Conservation (phyloP, 2,888 invertebrate species). For the Lagria hirta region DNA sequence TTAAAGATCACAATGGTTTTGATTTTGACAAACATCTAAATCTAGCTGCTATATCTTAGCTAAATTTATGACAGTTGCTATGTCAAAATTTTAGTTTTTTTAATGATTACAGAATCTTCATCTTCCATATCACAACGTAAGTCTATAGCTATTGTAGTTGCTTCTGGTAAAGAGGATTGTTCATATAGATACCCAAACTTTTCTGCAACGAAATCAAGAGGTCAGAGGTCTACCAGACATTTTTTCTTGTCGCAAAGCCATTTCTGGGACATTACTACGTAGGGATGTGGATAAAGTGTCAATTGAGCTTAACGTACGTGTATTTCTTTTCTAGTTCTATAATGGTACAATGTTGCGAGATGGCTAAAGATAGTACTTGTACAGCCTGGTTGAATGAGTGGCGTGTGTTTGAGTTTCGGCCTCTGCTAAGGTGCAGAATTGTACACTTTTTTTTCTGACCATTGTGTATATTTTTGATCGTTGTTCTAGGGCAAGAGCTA, state of each 20-base stretch:
- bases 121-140: constrained; percentile 2
- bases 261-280: background rate
- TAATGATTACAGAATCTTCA: constrained; percentile 4
- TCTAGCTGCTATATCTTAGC: constrained; percentile 3
- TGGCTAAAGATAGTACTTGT: background rate
- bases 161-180: background rate
- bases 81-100: constrained; percentile 6
- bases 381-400: no score
- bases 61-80: background rate
- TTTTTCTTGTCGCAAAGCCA: background rate
- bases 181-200: background rate
- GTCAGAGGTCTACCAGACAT: constrained; percentile 11
- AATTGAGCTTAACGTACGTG: background rate
- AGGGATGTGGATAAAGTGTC: constrained; percentile 8
- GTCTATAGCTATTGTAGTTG: background rate
- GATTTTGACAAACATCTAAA: constrained; percentile 39
- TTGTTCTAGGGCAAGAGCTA: constrained; percentile 26
- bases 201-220: background rate
- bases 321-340: no score
- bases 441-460: background rate
- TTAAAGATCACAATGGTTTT: constrained; percentile 42
- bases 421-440: background rate
- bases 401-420: no score
- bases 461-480: background rate
- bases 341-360: background rate